Evolutionary conservation across 2,888 invertebrate genomes (phyloP), one percentile per base, ranked within the genome.

Genomic region (Pseudolycoriella hygida): DNA sequence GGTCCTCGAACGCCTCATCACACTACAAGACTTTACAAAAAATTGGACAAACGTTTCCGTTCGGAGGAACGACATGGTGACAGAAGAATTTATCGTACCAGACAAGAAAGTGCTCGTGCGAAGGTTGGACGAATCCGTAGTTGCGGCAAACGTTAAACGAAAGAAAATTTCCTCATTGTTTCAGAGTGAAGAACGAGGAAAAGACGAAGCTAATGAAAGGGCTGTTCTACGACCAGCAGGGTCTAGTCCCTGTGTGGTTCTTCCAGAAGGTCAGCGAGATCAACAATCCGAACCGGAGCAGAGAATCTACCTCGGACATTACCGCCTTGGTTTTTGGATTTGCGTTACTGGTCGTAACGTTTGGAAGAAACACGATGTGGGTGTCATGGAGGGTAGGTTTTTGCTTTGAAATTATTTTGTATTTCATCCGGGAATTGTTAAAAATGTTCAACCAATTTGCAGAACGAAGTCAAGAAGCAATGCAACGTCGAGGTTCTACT

Each of bases 221-320:
- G 80, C 80, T 53, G 74, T 74, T 52, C 60, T 84, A 31, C 66
- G 72, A 39, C 68, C 72, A 2, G 76, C 76, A 1, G 76, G 76
- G 49, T 77, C 80, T 8, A 78, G 75, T 57, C 76, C 77, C 6
- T 76, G 77, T 54, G 75, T 76, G 2, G 69, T 74, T 55, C 74
- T 74, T 6, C 42, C 32, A 31, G 61, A 62, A 31, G 50, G 50
- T 20, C 14, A 31, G 32, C 37, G 49, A 3, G 49, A 50, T 20
- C 53, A 53, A 32, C 39, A 42, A 5, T 50, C 50, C 40, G 55
- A 55, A 34, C 50, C 50, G 1, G 57, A 60, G 42, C 73, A 76
- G 51, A 83, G 82, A 30, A 71, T 84, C 40, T 84, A 86, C 59
- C 72, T 76, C 47, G 84, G 82, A 48, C 77, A 81, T 52, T 85